Conservation (phyloP, 2,888 invertebrate genomes). For the Amiota minor region DNA sequence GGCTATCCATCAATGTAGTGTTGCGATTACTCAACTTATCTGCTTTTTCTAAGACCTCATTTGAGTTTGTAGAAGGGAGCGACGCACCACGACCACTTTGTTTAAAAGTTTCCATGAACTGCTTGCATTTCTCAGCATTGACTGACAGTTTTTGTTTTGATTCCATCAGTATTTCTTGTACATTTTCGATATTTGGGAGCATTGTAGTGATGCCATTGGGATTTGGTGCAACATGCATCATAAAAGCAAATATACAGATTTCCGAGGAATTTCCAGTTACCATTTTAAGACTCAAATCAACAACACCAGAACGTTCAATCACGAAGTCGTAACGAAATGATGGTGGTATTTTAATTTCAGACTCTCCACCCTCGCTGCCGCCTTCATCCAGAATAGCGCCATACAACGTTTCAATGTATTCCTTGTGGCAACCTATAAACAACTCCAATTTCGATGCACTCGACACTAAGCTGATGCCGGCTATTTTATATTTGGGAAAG, state of each 20-base stretch:
- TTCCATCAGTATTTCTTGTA: conserved; percentile 61
- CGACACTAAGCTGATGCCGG: conserved; percentile 64
- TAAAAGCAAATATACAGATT: conserved; percentile 69
- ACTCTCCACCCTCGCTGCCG: conserved; percentile 55
- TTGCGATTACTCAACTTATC: not conserved
- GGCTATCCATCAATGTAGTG: not conserved
- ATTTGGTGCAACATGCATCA: conserved; percentile 64
- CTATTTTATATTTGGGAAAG: conserved; percentile 60
- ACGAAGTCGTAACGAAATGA: conserved; percentile 68
- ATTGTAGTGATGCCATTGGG: conserved; percentile 67
- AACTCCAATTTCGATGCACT: conserved; percentile 67
- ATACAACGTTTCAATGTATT: conserved; percentile 68
- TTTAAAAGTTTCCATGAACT: conserved; percentile 58
- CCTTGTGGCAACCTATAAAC: conserved; percentile 63
- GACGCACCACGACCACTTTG: not conserved
- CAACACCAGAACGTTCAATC: conserved; percentile 66
- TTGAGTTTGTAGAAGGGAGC: not conserved
- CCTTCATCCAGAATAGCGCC: conserved; percentile 54
- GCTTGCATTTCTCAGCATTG: conserved; percentile 61
- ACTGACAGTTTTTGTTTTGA: conserved; percentile 53
- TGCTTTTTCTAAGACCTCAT: not conserved
- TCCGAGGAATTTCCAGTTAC: conserved; percentile 58
- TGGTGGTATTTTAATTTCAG: conserved; percentile 47
- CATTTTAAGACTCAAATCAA: conserved; percentile 62
- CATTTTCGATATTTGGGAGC: conserved; percentile 61